phyloP scores from a whole-genome alignment of 2,888 invertebrate genomes.

The Volucella inanis region DNA sequence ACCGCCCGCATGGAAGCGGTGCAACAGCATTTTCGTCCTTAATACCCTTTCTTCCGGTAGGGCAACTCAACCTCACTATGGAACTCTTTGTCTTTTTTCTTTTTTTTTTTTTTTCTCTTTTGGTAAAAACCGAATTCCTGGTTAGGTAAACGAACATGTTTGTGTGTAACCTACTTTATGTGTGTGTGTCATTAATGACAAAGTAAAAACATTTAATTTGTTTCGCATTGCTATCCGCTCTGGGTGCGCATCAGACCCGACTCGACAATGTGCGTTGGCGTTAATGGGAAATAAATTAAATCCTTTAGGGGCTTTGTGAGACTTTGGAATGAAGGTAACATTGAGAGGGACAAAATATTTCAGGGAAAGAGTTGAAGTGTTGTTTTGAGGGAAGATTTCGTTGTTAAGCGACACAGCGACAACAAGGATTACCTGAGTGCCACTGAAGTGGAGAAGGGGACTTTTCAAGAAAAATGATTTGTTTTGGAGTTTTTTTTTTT shows the following conservation, averaged over 20 bases:
- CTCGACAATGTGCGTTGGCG: conserved; percentile 30
- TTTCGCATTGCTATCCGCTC: conserved; percentile 41
- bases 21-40: conserved; percentile 9
- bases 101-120: conserved; percentile 1
- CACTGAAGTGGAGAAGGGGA: not conserved
- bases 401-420: conserved; percentile 10
- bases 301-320: conserved; percentile 29
- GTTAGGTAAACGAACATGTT: too few relatives aligned
- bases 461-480: conserved; percentile 6
- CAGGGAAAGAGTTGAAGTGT: not conserved
- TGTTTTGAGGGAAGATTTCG: not conserved
- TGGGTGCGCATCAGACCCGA: conserved; percentile 22
- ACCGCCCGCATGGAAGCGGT: not conserved
- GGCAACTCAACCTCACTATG: too few relatives aligned
- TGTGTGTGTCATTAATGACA: conserved; percentile 36
- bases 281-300: conserved; percentile 57
- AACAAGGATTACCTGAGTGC: conserved; percentile 10
- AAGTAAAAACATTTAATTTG: conserved; percentile 45
- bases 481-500: too few relatives aligned
- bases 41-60: conserved; percentile 4
- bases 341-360: too few relatives aligned
- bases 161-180: not conserved
- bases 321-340: not conserved
- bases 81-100: not conserved
- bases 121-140: not conserved